phyloP scores from a whole-genome alignment of 2,888 invertebrate genomes.

The Lissocephala sabroskyi region DNA sequence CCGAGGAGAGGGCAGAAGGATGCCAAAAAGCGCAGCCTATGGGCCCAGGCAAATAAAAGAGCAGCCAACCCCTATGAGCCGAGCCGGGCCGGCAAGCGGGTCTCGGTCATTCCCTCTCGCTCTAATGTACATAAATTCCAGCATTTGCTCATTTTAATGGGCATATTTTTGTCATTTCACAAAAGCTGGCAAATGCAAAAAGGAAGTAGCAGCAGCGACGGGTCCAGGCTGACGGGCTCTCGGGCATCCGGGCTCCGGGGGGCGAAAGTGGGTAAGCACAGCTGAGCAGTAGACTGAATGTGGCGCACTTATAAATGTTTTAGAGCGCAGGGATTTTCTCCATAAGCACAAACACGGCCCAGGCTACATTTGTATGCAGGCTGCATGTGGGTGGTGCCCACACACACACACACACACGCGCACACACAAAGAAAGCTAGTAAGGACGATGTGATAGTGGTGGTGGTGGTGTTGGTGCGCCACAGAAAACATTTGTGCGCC shows the following conservation, averaged over 20 bases:
- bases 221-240: too few relatives aligned
- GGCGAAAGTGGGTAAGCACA: neutral
- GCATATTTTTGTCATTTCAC: constrained; percentile 63
- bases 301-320: constrained; percentile 57
- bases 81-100: too few relatives aligned
- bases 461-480: constrained; percentile 16
- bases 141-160: constrained; percentile 65
- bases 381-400: too few relatives aligned
- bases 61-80: constrained; percentile 57
- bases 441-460: neutral
- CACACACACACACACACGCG: too few relatives aligned
- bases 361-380: constrained; percentile 31
- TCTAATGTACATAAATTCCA: constrained; percentile 64
- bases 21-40: constrained; percentile 9
- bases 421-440: too few relatives aligned
- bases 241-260: constrained; percentile 2
- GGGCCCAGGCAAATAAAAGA: constrained; percentile 50
- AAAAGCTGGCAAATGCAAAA: constrained; percentile 60
- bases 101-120: too few relatives aligned
- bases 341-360: constrained; percentile 53
- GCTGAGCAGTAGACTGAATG: constrained; percentile 8
- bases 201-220: constrained; percentile 29
- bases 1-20: too few relatives aligned
- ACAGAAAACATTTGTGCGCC: constrained; percentile 36
- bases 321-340: constrained; percentile 61